Percentiles rank a stretch among this genome's conserved stretches.
These are phyloP conservation scores for Cavia aperea DNA, from an alignment of 2,113 vertebrate species.

Conservation along the genomic window DNA sequence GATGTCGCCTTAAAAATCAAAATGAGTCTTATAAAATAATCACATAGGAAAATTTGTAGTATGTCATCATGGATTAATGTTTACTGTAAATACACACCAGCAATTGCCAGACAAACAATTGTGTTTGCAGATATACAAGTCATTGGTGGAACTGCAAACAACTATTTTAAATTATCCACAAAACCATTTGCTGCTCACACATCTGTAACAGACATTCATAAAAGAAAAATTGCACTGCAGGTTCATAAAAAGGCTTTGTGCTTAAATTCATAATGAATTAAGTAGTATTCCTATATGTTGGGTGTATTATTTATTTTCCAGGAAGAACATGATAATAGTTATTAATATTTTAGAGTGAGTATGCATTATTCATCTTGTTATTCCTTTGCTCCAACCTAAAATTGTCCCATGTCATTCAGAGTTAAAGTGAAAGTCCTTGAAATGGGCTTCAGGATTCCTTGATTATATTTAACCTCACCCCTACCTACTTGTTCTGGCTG, in stretches of 20 bases:
- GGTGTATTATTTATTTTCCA: conserved; percentile 44
- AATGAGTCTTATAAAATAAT: not conserved
- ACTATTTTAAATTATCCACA: conserved; percentile 14
- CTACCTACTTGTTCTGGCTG: not conserved
- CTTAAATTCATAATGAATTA: conserved; percentile 8
- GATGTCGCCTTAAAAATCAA: conserved; percentile 26
- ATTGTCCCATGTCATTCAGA: not conserved
- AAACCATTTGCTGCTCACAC: not conserved
- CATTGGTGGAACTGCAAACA: conserved; percentile 17
- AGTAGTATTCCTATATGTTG: not conserved
- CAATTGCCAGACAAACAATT: not conserved
- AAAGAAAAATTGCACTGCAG: not conserved
- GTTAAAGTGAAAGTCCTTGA: not conserved
- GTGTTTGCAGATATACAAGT: not conserved
- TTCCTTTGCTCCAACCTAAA: not conserved
- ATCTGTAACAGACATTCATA: not conserved
- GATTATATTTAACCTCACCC: not conserved
- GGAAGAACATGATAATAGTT: conserved; percentile 32
- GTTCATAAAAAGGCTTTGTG: conserved; percentile 36
- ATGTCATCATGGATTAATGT: not conserved
- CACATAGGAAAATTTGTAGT: not conserved
- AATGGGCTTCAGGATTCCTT: not conserved
- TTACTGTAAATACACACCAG: not conserved
- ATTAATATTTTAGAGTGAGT: conserved; percentile 44
- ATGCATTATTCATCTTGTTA: conserved; percentile 22